These are phyloP conservation scores for Mastomys natalensis DNA, from an alignment of 2,113 vertebrate genomes.

Conservation along the genomic window DNA sequence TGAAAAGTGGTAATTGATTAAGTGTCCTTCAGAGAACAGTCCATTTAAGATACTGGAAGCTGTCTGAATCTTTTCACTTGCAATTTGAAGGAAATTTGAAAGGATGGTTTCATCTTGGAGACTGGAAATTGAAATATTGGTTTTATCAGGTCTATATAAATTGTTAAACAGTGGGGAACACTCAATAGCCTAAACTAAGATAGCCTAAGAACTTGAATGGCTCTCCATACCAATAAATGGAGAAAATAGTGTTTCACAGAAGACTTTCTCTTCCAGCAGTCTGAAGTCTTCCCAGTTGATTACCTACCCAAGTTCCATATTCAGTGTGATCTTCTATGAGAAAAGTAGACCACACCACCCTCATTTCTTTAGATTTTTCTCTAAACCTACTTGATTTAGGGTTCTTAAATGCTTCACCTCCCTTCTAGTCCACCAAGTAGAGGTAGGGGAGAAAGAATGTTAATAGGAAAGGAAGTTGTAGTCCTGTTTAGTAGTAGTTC, in stretches of 20 bases:
- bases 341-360: not conserved
- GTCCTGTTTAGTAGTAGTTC: too few species aligned
- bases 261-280: not conserved
- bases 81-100: not conserved
- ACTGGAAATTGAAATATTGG: not conserved
- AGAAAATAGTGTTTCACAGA: not conserved
- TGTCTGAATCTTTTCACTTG: not conserved
- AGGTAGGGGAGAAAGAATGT: too few species aligned
- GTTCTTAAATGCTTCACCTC: too few species aligned
- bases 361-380: not conserved
- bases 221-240: not conserved
- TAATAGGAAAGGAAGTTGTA: too few species aligned
- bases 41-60: not conserved
- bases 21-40: not conserved
- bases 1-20: not conserved
- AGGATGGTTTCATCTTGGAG: not conserved
- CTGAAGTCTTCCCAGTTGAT: not conserved
- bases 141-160: not conserved
- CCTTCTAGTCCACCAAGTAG: too few species aligned
- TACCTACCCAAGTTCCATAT: not conserved
- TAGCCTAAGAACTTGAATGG: not conserved
- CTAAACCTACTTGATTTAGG: too few species aligned
- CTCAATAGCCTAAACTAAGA: not conserved
- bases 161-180: not conserved
- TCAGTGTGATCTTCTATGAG: not conserved